Percentiles rank a stretch among this genome's conserved stretches.
Evolutionary conservation across 2,888 invertebrate species (phyloP).

Genomic region (Heliconius charithonia): DNA sequence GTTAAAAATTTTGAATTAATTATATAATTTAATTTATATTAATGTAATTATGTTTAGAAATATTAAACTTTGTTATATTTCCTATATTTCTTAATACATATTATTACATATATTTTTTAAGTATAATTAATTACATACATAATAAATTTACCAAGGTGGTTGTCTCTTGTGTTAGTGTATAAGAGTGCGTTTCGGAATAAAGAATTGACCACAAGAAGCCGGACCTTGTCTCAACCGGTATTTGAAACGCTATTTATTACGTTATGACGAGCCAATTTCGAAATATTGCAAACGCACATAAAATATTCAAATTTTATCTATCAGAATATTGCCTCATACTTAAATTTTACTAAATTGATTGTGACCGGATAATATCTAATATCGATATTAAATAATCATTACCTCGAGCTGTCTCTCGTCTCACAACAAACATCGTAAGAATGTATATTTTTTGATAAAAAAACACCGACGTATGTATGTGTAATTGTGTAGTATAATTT

Average conservation of each 20-base stretch:
- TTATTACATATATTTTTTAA: no score
- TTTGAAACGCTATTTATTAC: constrained; percentile 18
- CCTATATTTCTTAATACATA: no score
- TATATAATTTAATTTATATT: background rate
- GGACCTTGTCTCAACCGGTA: constrained; percentile 22
- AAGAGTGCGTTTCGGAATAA: constrained; percentile 12
- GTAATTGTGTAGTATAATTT: background rate
- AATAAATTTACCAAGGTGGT: background rate
- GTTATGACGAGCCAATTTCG: constrained; percentile 21
- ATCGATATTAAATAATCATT: constrained; percentile 10
- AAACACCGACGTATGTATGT: background rate
- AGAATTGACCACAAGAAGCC: constrained; percentile 1
- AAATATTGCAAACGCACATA: constrained; percentile 3
- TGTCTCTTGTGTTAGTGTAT: background rate
- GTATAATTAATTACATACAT: background rate
- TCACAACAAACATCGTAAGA: background rate
- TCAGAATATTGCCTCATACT: constrained; percentile 10
- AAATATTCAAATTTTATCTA: constrained; percentile 10
- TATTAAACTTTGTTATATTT: no score
- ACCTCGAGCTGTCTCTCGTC: background rate
- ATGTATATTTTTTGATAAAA: background rate
- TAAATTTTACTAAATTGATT: constrained; percentile 22
- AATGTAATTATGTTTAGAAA: no score
- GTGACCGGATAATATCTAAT: background rate
- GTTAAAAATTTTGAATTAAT: background rate